phyloP scores from a whole-genome alignment of 1,140 invertebrate genomes.

The Scaptomyza graminum region DNA sequence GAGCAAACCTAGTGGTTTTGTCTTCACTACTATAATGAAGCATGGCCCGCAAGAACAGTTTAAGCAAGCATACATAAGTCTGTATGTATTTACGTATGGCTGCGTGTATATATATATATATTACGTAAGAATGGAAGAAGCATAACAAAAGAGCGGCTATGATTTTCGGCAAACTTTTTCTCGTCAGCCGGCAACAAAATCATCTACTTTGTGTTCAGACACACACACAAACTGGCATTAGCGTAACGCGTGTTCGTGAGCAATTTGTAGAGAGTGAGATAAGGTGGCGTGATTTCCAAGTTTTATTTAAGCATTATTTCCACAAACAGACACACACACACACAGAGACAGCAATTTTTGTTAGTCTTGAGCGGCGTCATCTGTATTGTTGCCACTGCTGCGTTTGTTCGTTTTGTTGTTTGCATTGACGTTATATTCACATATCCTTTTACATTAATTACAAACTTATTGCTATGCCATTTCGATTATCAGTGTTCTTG shows the following conservation, averaged over 20 bases:
- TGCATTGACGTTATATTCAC: slow-evolving; percentile 6
- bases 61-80: neutral
- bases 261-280: slow-evolving; percentile 72
- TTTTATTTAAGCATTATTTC: slow-evolving; percentile 76
- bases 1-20: slow-evolving; percentile 19
- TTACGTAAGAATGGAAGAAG: slow-evolving; percentile 1
- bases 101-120: neutral
- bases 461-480: slow-evolving; percentile 21
- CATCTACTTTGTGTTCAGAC: neutral
- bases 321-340: neutral
- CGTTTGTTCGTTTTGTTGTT: slow-evolving; percentile 9
- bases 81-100: neutral
- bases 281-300: slow-evolving; percentile 83
- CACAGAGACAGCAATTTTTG: neutral
- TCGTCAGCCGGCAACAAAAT: slow-evolving; percentile 39
- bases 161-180: slow-evolving; percentile 36
- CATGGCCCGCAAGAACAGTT: slow-evolving; percentile 10
- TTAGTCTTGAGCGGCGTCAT: slow-evolving; percentile 26
- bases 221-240: slow-evolving; percentile 39
- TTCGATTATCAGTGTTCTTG: slow-evolving; percentile 18
- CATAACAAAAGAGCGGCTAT: slow-evolving; percentile 23
- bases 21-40: slow-evolving; percentile 5
- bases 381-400: neutral
- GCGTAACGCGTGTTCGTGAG: slow-evolving; percentile 60
- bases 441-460: slow-evolving; percentile 58